These are phyloP conservation scores for Phania funesta DNA, from an alignment of 2,888 invertebrate genomes.

Conservation along the genomic window DNA sequence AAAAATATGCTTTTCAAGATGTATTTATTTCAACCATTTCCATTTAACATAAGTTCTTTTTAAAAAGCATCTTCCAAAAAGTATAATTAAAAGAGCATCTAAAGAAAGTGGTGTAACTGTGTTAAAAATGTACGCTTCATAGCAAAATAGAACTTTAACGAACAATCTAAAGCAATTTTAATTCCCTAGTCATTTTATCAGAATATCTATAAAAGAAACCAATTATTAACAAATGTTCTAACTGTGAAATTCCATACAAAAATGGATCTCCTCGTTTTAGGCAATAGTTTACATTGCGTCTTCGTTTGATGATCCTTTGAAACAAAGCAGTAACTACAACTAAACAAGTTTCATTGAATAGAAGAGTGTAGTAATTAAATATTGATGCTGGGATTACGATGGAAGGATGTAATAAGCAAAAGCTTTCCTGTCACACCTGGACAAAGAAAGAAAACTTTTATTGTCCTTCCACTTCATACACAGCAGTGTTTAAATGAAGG, in stretches of 20 bases:
- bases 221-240: neutral
- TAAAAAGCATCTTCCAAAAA: no score
- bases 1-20: no score
- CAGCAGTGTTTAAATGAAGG: no score
- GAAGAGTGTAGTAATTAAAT: slow-evolving; percentile 45
- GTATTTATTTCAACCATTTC: no score
- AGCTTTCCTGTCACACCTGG: neutral
- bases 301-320: neutral
- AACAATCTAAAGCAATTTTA: neutral
- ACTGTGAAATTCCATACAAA: neutral
- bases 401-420: neutral
- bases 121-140: no score
- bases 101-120: no score
- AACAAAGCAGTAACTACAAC: neutral
- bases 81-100: no score
- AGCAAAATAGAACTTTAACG: neutral
- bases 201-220: neutral
- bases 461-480: no score
- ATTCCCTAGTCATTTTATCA: neutral
- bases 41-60: no score
- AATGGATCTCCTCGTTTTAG: neutral
- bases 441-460: neutral
- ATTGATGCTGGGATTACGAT: slow-evolving; percentile 17
- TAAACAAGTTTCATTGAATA: slow-evolving; percentile 23
- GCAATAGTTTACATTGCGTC: slow-evolving; percentile 1